Conservation (phyloP, 2,888 invertebrate species). For the Plagiodera versicolora region DNA sequence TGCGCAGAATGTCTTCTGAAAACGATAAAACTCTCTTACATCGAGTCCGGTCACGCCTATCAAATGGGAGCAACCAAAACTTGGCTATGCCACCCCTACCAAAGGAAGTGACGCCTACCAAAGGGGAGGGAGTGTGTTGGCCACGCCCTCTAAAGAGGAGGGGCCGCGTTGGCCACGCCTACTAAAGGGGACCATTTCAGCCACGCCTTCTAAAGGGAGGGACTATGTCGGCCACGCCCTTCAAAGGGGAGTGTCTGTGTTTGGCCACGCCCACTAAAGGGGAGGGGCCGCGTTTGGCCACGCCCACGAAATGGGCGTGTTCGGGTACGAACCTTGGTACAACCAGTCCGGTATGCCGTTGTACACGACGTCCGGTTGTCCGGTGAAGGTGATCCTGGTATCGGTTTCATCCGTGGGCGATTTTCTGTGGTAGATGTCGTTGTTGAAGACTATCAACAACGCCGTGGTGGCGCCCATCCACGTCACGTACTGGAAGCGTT, state of each 20-base stretch:
- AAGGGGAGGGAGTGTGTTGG: too few relatives aligned
- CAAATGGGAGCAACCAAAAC: too few relatives aligned
- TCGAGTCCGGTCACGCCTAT: not conserved
- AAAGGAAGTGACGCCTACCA: too few relatives aligned
- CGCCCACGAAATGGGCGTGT: too few relatives aligned
- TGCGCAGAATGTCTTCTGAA: constrained; percentile 85
- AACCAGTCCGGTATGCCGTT: constrained; percentile 96
- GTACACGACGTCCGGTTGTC: constrained; percentile 78
- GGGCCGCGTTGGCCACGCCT: too few relatives aligned
- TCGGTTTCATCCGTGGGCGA: constrained; percentile 72
- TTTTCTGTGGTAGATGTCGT: constrained; percentile 84
- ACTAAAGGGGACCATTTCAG: too few relatives aligned
- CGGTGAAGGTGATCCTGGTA: constrained; percentile 73
- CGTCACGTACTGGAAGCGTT: constrained; percentile 79
- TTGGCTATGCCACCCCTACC: too few relatives aligned
- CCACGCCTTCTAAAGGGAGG: too few relatives aligned
- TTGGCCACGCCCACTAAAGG: not conserved
- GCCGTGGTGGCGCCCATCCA: constrained; percentile 82
- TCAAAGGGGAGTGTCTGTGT: too few relatives aligned
- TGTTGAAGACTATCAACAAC: constrained; percentile 79
- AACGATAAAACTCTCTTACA: constrained; percentile 21
- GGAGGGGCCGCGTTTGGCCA: too few relatives aligned
- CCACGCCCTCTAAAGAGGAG: too few relatives aligned
- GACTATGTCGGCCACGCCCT: too few relatives aligned
- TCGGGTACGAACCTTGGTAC: constrained; percentile 75